Evolutionary conservation across 2,797 vertebrate species (phyloP).

Genomic region (Paguma larvata): DNA sequence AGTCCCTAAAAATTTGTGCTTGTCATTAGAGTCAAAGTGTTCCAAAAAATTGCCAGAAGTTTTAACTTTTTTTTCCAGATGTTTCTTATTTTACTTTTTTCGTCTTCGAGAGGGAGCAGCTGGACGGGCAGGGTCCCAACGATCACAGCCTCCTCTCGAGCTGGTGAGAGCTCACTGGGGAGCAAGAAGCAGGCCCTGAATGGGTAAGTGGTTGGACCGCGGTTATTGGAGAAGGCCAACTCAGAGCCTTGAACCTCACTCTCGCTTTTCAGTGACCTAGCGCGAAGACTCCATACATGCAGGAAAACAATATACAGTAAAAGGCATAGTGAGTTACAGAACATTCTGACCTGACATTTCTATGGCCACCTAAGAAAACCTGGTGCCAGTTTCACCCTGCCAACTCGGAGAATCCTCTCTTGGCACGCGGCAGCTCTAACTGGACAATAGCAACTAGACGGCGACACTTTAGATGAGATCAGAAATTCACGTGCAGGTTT

Average conservation of each 20-base stretch:
- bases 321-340: not conserved
- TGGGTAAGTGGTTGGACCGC: not conserved
- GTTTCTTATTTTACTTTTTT: not conserved
- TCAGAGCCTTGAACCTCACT: not conserved
- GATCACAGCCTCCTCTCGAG: rapidly evolving
- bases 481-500: not conserved
- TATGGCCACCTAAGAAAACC: rapidly evolving
- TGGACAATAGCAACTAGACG: rapidly evolving
- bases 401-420: too few relatives aligned
- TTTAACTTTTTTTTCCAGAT: not conserved
- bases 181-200: not conserved
- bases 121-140: not conserved
- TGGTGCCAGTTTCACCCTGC: too few relatives aligned
- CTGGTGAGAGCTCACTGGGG: not conserved
- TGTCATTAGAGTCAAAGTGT: not conserved
- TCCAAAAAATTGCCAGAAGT: not conserved
- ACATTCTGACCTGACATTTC: not conserved
- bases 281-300: not conserved
- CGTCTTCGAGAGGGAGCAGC: not conserved
- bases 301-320: not conserved
- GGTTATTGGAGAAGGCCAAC: too few relatives aligned
- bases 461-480: not conserved
- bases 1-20: not conserved
- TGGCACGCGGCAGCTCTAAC: rapidly evolving
- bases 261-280: not conserved